These are phyloP conservation scores for Micrasema minimum DNA, from an alignment of 1,140 invertebrate genomes.

Conservation along the genomic window DNA sequence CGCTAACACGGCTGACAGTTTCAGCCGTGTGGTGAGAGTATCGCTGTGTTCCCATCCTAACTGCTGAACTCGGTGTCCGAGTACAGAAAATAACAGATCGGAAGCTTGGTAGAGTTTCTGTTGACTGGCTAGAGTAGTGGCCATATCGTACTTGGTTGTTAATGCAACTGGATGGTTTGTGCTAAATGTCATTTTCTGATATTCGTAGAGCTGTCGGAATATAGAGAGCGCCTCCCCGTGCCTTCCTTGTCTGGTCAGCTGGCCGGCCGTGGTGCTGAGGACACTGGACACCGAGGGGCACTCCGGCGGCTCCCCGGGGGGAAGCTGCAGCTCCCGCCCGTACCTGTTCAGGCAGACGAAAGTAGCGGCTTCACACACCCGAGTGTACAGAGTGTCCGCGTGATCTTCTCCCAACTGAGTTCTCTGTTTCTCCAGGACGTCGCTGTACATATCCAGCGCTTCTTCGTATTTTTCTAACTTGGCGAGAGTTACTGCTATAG, in stretches of 20 bases:
- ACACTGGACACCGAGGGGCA: not conserved
- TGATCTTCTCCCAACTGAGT: constrained; percentile 9
- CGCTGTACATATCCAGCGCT: constrained; percentile 6
- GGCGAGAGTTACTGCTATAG: not conserved
- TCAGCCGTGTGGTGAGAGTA: not conserved
- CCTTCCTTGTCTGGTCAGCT: not conserved
- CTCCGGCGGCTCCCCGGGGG: not conserved
- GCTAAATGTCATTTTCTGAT: not conserved
- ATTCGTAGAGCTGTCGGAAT: not conserved
- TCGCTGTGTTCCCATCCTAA: not conserved
- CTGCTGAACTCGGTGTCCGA: not conserved
- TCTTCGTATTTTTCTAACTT: not conserved
- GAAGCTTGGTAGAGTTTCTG: not conserved
- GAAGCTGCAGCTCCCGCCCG: not conserved
- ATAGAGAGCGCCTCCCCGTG: not conserved
- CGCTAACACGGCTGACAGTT: not conserved
- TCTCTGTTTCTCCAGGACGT: not conserved
- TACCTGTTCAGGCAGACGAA: not conserved
- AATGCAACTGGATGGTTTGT: not conserved
- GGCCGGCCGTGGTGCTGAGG: not conserved
- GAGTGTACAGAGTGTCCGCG: not conserved
- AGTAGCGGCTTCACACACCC: not conserved
- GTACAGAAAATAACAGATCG: not conserved
- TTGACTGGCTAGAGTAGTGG: not conserved
- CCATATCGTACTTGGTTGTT: not conserved